Percentiles rank a stretch among this genome's conserved stretches.
These are phyloP conservation scores for Melopsittacus undulatus DNA, from an alignment of 2,797 vertebrate genomes.

Conservation along the genomic window DNA sequence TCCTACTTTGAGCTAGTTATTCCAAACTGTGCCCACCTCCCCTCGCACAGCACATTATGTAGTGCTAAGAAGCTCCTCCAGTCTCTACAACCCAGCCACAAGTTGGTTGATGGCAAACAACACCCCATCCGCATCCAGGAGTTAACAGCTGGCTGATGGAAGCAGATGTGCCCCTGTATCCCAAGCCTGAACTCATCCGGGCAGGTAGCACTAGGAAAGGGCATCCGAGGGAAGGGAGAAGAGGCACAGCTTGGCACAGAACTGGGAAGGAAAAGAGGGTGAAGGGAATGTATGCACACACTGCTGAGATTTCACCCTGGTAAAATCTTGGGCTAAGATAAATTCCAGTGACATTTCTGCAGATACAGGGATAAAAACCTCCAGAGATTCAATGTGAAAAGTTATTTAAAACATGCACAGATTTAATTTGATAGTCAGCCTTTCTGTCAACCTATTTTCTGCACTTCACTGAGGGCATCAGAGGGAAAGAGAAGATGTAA, in stretches of 20 bases:
- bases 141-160: neutral
- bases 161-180: neutral
- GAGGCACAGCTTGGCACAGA: neutral
- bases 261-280: neutral
- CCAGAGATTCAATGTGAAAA: slow-evolving; percentile 35
- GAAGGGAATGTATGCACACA: neutral
- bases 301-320: slow-evolving; percentile 1
- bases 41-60: slow-evolving; percentile 52
- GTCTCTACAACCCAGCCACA: neutral
- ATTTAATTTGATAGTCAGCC: slow-evolving; percentile 37
- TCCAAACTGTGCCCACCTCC: slow-evolving; percentile 43
- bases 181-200: neutral
- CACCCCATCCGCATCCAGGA: neutral
- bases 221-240: neutral
- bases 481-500: neutral
- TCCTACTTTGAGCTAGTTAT: slow-evolving; percentile 61
- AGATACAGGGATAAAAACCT: slow-evolving; percentile 28
- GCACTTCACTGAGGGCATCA: neutral
- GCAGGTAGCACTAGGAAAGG: neutral
- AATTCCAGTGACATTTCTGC: slow-evolving; percentile 42
- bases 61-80: slow-evolving; percentile 54
- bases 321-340: slow-evolving; percentile 23
- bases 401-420: slow-evolving; percentile 58
- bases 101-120: neutral
- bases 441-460: slow-evolving; percentile 50